Conservation (phyloP, 2,888 invertebrate genomes). For the Abrostola triplasia region DNA sequence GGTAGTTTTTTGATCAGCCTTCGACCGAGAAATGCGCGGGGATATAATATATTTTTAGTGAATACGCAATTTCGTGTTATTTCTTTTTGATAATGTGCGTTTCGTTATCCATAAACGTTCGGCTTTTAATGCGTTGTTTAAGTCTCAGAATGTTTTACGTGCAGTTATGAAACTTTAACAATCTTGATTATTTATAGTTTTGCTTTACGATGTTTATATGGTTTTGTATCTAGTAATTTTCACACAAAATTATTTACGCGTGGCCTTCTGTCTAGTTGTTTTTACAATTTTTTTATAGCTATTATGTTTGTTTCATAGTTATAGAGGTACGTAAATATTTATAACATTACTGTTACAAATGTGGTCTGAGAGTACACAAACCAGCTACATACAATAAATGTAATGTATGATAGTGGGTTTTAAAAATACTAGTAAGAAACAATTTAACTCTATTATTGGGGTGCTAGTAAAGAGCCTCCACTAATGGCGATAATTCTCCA, state of each 20-base stretch:
- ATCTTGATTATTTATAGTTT: constrained; percentile 25
- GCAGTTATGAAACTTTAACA: constrained; percentile 22
- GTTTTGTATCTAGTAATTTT: constrained; percentile 9
- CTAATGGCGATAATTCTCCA: too few relatives aligned
- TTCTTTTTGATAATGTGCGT: constrained; percentile 11
- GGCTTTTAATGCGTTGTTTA: constrained; percentile 19
- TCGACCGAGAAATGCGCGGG: constrained; percentile 39
- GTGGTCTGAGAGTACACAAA: background rate
- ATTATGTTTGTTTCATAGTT: constrained; percentile 2
- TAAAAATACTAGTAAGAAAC: too few relatives aligned
- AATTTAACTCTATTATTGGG: too few relatives aligned
- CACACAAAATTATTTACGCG: background rate
- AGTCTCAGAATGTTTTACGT: constrained; percentile 12
- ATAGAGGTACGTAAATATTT: background rate
- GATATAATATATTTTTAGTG: constrained; percentile 25
- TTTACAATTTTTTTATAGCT: background rate
- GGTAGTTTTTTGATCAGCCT: constrained; percentile 57
- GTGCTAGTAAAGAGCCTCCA: too few relatives aligned
- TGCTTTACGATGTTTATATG: constrained; percentile 13
- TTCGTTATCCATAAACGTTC: constrained; percentile 16
- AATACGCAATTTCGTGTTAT: constrained; percentile 9
- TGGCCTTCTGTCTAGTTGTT: background rate
- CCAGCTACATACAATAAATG: too few relatives aligned
- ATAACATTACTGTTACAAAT: background rate
- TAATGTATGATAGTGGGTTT: too few relatives aligned